Conservation (phyloP, 1,140 invertebrate genomes). For the Pogonomyrmex barbatus region DNA sequence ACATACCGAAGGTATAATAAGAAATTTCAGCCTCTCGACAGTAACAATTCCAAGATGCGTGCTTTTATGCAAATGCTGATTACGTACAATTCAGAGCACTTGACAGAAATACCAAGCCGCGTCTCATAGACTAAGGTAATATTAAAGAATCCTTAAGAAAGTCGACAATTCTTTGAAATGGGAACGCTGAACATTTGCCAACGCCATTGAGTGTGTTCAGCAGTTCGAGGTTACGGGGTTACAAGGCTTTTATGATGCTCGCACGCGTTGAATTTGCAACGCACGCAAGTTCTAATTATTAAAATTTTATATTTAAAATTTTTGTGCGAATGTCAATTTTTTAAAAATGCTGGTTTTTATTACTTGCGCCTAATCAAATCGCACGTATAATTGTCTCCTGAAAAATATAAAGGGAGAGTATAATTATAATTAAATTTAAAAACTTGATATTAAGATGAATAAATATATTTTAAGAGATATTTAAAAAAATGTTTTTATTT, state of each 20-base stretch:
- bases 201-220: constrained; percentile 25
- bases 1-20: not conserved
- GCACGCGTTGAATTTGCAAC: constrained; percentile 36
- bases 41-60: not conserved
- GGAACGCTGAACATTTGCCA: constrained; percentile 59
- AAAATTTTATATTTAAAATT: not conserved
- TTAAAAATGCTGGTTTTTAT: not conserved
- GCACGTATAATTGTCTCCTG: not conserved
- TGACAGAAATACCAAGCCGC: constrained; percentile 3
- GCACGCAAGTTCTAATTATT: constrained; percentile 1
- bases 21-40: not conserved
- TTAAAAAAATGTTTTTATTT: not conserved
- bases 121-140: not conserved
- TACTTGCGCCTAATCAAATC: not conserved
- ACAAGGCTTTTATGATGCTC: constrained; percentile 51
- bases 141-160: constrained; percentile 37
- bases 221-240: constrained; percentile 61
- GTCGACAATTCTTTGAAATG: constrained; percentile 44
- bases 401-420: not conserved
- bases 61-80: constrained; percentile 7
- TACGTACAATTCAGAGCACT: constrained; percentile 28
- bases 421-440: constrained; percentile 7
- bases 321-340: not conserved
- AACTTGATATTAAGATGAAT: not conserved
- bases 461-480: not conserved